A percentile compares a stretch with the other conserved stretches of the same genome.
These are phyloP conservation scores for Octonoba sinensis DNA, from an alignment of 2,888 invertebrate species.

Conservation along the genomic window DNA sequence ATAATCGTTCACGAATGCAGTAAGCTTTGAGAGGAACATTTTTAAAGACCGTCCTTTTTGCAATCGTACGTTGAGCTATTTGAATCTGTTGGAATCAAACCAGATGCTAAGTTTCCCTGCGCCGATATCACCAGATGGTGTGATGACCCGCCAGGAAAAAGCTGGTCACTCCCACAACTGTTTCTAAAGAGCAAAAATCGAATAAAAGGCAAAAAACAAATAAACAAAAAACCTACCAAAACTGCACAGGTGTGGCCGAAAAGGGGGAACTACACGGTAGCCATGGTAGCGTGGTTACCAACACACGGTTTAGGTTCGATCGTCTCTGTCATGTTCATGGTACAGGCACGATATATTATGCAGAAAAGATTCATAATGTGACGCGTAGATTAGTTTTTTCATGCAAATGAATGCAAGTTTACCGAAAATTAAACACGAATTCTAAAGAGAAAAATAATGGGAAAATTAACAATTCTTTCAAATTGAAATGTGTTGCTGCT, in stretches of 20 bases:
- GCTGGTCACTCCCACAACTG: constrained; percentile 23
- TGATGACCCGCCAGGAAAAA: constrained; percentile 19
- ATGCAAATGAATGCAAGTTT: background rate
- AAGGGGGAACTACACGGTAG: constrained; percentile 36
- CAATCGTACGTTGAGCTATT: too few species aligned
- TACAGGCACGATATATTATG: constrained; percentile 8
- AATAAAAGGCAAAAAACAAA: constrained; percentile 23
- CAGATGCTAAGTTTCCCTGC: constrained; percentile 26
- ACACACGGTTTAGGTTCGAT: constrained; percentile 59
- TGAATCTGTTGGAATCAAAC: background rate
- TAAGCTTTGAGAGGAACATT: too few species aligned
- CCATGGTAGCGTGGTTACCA: constrained; percentile 54
- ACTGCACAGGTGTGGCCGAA: constrained; percentile 56
- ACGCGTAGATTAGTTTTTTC: background rate
- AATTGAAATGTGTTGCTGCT: too few species aligned
- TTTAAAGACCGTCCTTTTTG: too few species aligned
- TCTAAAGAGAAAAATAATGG: too few species aligned
- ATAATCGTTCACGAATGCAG: too few species aligned
- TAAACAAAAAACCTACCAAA: constrained; percentile 23
- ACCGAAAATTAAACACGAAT: too few species aligned
- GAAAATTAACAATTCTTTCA: too few species aligned
- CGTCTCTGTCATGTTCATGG: constrained; percentile 49
- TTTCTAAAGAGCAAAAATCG: constrained; percentile 4
- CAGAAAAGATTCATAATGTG: constrained; percentile 22
- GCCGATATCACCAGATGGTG: constrained; percentile 40